Conservation (phyloP, 2,113 vertebrate species). For the Actenoides lindsayi region DNA sequence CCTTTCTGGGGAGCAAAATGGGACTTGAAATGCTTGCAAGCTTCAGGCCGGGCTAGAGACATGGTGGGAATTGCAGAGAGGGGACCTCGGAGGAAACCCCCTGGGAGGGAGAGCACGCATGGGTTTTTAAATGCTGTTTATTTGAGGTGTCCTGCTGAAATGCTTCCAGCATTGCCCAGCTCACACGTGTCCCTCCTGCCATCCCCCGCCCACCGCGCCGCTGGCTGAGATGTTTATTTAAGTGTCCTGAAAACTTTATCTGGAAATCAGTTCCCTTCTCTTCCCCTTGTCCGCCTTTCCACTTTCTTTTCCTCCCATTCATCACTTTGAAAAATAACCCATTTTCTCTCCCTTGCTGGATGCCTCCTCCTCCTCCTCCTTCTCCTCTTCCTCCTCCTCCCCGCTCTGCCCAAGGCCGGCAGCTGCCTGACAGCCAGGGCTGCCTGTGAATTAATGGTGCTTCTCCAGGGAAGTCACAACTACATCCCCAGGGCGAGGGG, state of each 20-base stretch:
- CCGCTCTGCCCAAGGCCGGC: background rate
- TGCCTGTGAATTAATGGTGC: constrained; percentile 30
- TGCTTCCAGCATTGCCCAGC: background rate
- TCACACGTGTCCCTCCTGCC: background rate
- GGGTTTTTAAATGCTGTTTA: background rate
- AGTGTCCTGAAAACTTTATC: constrained; percentile 62
- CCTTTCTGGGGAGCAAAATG: background rate
- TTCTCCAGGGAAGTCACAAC: background rate
- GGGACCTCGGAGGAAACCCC: background rate
- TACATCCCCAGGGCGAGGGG: background rate
- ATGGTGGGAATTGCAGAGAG: background rate
- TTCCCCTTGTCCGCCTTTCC: constrained; percentile 50
- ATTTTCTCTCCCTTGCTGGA: background rate
- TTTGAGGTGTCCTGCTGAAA: constrained; percentile 38
- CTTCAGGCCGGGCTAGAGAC: background rate
- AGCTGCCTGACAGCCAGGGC: background rate
- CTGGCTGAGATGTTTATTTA: constrained; percentile 53
- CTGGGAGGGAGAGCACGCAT: background rate
- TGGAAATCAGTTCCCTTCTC: constrained; percentile 54
- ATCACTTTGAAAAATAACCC: constrained; percentile 67
- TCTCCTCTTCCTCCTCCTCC: background rate
- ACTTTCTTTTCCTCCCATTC: constrained; percentile 68
- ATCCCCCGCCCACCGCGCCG: fast-evolving
- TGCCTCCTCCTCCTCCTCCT: background rate
- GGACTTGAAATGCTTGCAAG: background rate